These are phyloP conservation scores for Cabera pusaria DNA, from an alignment of 2,888 invertebrate genomes.

Conservation along the genomic window DNA sequence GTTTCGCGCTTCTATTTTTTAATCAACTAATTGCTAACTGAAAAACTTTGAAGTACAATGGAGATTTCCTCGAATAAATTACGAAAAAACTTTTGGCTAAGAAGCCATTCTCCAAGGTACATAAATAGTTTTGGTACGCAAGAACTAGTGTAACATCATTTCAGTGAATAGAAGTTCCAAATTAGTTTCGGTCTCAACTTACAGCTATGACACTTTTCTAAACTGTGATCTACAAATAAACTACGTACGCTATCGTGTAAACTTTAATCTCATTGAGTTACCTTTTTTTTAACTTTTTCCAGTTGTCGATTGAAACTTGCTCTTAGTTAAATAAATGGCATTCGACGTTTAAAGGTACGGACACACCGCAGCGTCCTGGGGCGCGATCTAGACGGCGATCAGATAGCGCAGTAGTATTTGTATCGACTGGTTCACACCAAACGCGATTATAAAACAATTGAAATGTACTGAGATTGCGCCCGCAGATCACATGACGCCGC, in stretches of 20 bases:
- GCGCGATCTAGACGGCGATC: no score
- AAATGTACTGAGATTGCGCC: no score
- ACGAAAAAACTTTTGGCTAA: constrained; percentile 51
- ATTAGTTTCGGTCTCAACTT: constrained; percentile 5
- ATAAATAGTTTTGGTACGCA: constrained; percentile 20
- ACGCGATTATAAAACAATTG: no score
- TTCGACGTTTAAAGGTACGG: neutral
- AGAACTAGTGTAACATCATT: constrained; percentile 24
- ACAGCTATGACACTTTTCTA: constrained; percentile 1
- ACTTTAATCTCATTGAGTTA: constrained; percentile 2
- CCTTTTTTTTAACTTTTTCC: constrained; percentile 1
- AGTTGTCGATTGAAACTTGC: neutral
- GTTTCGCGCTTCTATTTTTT: constrained; percentile 37
- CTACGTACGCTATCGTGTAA: neutral
- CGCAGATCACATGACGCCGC: no score
- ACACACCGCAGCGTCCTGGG: no score
- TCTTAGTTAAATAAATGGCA: neutral
- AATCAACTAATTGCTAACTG: constrained; percentile 76
- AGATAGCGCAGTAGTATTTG: no score
- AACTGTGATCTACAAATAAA: constrained; percentile 1
- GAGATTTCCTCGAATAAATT: constrained; percentile 50
- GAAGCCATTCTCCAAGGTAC: constrained; percentile 44
- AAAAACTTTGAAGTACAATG: constrained; percentile 60
- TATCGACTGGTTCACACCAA: no score
- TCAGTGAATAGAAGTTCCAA: constrained; percentile 20